These are phyloP conservation scores for Nicator chloris DNA, from an alignment of 2,113 vertebrate genomes.

Conservation along the genomic window DNA sequence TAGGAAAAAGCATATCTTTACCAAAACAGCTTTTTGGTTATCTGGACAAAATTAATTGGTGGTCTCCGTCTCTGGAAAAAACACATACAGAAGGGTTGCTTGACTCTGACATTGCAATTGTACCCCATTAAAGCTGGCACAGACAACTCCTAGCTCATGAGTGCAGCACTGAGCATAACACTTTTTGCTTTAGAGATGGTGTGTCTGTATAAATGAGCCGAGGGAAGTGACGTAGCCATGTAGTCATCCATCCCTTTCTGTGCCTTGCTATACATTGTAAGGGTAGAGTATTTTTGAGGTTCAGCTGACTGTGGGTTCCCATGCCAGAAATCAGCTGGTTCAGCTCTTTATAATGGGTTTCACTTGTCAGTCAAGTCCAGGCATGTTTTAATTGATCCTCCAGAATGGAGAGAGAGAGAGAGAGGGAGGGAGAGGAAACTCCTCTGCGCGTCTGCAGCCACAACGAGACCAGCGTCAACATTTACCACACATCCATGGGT, in stretches of 20 bases:
- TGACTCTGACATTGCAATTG: background rate
- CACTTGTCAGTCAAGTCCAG: fast-evolving
- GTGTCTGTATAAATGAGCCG: fast-evolving
- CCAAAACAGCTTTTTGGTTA: background rate
- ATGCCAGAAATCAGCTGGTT: background rate
- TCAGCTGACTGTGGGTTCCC: background rate
- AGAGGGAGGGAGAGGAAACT: fast-evolving
- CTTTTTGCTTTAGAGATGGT: background rate
- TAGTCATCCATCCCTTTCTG: background rate
- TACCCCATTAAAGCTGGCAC: fast-evolving
- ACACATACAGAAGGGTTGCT: background rate
- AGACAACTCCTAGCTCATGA: background rate
- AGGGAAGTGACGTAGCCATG: fast-evolving
- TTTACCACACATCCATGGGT: background rate
- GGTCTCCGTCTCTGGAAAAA: background rate
- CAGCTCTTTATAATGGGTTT: background rate
- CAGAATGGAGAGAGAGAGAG: background rate
- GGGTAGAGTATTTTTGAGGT: background rate
- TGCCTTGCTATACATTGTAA: background rate
- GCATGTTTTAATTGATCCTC: background rate
- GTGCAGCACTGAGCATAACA: background rate
- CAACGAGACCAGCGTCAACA: background rate
- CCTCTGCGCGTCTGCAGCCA: background rate
- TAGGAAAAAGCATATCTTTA: background rate
- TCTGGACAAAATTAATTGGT: background rate